Conservation (phyloP, 2,888 invertebrate species). For the Stictocephala bisonia region DNA sequence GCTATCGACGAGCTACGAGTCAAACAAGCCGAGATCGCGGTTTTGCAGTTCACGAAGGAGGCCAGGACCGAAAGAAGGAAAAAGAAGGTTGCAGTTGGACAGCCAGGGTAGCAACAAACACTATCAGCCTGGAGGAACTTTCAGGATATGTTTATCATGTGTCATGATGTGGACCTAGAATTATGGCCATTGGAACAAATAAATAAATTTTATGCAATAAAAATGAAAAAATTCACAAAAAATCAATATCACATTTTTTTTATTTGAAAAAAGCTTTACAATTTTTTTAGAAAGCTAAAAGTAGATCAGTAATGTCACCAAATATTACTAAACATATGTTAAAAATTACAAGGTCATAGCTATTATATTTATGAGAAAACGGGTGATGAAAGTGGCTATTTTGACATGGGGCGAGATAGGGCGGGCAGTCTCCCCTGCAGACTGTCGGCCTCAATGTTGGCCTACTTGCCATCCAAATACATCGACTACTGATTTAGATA, state of each 20-base stretch:
- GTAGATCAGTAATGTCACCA: not conserved
- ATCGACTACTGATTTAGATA: no score
- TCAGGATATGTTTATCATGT: not conserved
- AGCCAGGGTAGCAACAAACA: not conserved
- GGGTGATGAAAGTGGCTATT: not conserved
- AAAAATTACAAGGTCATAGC: not conserved
- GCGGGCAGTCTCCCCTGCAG: no score
- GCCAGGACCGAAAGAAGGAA: slow-evolving; percentile 1
- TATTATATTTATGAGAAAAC: not conserved
- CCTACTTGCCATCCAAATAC: no score
- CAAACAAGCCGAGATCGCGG: slow-evolving; percentile 2
- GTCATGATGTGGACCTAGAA: not conserved
- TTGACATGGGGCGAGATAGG: no score
- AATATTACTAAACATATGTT: not conserved
- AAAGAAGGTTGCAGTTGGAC: not conserved
- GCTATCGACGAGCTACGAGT: not conserved
- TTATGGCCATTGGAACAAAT: not conserved
- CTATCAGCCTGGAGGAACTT: not conserved
- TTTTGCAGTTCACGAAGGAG: not conserved
- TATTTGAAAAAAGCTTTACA: not conserved
- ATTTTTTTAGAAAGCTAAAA: not conserved
- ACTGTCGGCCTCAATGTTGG: no score
- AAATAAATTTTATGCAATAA: not conserved
- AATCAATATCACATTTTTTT: not conserved
- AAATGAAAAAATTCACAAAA: not conserved